These are phyloP conservation scores for Carcina quercana DNA, from an alignment of 2,888 invertebrate species.

Conservation along the genomic window DNA sequence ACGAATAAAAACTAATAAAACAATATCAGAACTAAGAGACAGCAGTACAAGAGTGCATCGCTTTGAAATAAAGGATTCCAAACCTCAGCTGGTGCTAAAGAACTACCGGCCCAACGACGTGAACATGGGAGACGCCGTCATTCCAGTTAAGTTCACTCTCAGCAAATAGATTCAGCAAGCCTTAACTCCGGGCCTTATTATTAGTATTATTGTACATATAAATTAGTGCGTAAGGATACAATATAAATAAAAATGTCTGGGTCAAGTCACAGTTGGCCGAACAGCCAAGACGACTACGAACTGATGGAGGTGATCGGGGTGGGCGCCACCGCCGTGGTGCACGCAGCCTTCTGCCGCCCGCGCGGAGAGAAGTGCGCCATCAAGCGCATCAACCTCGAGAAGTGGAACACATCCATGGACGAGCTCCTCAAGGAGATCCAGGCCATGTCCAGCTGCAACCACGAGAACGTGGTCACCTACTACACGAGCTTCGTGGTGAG, in stretches of 20 bases:
- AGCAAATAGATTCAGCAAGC: conserved; percentile 28
- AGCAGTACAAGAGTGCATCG: conserved; percentile 39
- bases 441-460: conserved; percentile 99
- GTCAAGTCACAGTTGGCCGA: conserved; percentile 83
- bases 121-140: conserved; percentile 48
- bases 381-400: conserved; percentile 98
- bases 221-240: conserved; percentile 56
- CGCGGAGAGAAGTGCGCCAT: conserved; percentile 97
- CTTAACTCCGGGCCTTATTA: conserved; percentile 49
- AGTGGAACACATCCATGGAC: conserved; percentile 99
- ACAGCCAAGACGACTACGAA: conserved; percentile 95
- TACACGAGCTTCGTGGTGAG: conserved; percentile 99
- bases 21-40: conserved; percentile 45
- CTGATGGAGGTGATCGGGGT: conserved; percentile 96
- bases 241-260: conserved; percentile 55
- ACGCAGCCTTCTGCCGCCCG: conserved; percentile 95
- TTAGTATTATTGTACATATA: conserved; percentile 30
- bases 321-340: conserved; percentile 99
- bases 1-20: conserved; percentile 34
- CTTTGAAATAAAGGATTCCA: conserved; percentile 28
- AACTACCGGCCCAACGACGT: conserved; percentile 54
- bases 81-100: conserved; percentile 29
- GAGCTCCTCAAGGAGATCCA: conserved; percentile 94
- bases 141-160: conserved; percentile 23
- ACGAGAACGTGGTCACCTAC: conserved; percentile 99